Evolutionary conservation across 2,888 invertebrate genomes (phyloP).

Genomic region (Loripinus fragilis): DNA sequence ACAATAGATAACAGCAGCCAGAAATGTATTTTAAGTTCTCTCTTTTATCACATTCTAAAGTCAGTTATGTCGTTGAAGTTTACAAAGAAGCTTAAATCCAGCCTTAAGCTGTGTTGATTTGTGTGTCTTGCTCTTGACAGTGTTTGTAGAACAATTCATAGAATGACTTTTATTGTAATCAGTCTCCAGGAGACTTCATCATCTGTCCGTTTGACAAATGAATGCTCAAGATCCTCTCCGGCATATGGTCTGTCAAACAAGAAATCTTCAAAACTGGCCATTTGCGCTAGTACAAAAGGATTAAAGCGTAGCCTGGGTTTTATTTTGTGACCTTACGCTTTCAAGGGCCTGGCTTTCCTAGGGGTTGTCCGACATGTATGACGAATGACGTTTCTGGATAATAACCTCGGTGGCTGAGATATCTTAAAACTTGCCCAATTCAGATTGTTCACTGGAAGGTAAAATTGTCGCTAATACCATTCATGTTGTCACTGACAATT

Average conservation of each 20-base stretch:
- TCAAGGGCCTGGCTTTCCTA: constrained; percentile 42
- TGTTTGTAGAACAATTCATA: constrained; percentile 61
- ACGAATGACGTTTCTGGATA: constrained; percentile 15
- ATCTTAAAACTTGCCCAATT: constrained; percentile 26
- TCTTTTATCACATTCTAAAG: too few relatives aligned
- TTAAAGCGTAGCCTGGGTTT: constrained; percentile 36
- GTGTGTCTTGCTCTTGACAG: constrained; percentile 53
- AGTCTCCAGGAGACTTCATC: constrained; percentile 33
- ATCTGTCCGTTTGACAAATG: constrained; percentile 37
- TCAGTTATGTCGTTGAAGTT: not conserved
- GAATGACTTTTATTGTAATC: constrained; percentile 26
- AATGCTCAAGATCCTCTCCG: constrained; percentile 42
- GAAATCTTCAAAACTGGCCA: constrained; percentile 50
- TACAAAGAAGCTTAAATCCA: constrained; percentile 4
- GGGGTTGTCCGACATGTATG: constrained; percentile 15
- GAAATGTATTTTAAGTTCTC: too few relatives aligned
- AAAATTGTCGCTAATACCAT: constrained; percentile 45
- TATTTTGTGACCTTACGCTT: constrained; percentile 45
- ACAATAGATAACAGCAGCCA: too few relatives aligned
- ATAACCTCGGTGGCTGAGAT: constrained; percentile 9
- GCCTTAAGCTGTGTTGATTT: constrained; percentile 27
- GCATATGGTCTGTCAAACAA: constrained; percentile 57
- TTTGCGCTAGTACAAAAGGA: constrained; percentile 49
- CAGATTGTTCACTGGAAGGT: constrained; percentile 58
- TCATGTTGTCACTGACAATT: constrained; percentile 12